These are phyloP conservation scores for Pygoscelis adeliae DNA, from an alignment of 2,113 vertebrate species.

Conservation along the genomic window DNA sequence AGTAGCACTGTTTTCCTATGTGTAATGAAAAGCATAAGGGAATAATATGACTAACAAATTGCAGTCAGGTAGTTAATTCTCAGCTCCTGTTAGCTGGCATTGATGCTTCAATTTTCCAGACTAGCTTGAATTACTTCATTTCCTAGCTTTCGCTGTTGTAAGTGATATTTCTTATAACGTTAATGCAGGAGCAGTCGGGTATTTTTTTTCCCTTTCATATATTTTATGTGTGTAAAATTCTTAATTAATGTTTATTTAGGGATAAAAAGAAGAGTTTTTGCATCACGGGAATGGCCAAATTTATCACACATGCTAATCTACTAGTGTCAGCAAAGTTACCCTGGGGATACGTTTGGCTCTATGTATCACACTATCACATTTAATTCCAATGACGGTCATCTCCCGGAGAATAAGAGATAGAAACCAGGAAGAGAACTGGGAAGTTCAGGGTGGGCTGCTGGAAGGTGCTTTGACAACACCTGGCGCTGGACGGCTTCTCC, in stretches of 20 bases:
- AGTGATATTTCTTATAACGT: not conserved
- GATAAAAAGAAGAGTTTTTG: constrained; percentile 39
- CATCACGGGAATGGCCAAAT: constrained; percentile 12
- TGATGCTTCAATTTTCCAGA: constrained; percentile 49
- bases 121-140: constrained; percentile 51
- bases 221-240: constrained; percentile 14
- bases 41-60: constrained; percentile 52
- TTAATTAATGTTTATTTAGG: constrained; percentile 62
- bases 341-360: not conserved
- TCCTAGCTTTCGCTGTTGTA: not conserved
- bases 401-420: not conserved
- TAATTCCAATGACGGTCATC: not conserved
- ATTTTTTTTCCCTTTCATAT: not conserved
- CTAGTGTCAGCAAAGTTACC: constrained; percentile 15
- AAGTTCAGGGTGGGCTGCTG: not conserved
- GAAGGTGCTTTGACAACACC: not conserved
- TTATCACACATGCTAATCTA: constrained; percentile 16
- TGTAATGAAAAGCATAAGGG: constrained; percentile 23
- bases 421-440: not conserved
- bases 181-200: not conserved
- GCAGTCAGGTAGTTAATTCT: constrained; percentile 55
- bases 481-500: not conserved
- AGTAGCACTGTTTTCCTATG: not conserved
- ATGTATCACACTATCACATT: not conserved
- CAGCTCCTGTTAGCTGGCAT: constrained; percentile 33